Evolutionary conservation across 2,888 invertebrate genomes (phyloP).

Genomic region (Melanophora roralis): DNA sequence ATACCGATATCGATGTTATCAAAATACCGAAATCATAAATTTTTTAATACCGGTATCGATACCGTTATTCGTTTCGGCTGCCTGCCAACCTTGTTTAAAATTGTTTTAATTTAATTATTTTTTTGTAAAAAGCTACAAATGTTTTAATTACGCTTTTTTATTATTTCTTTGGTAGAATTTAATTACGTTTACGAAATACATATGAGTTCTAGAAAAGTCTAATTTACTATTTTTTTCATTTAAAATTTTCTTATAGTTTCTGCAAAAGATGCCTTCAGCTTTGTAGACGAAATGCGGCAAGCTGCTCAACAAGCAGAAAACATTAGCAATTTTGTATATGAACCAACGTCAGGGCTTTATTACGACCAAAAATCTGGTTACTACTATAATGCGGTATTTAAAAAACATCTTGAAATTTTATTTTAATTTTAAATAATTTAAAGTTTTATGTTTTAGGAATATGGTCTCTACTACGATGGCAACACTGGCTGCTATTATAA

Average conservation of each 20-base stretch:
- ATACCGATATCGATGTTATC: too few relatives aligned
- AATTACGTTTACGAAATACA: too few relatives aligned
- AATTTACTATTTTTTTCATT: too few relatives aligned
- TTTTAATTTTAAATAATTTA: neutral
- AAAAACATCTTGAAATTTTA: conserved; percentile 40
- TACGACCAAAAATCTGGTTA: conserved; percentile 93
- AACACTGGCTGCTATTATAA: conserved; percentile 89
- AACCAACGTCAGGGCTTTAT: conserved; percentile 90
- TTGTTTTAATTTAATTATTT: too few relatives aligned
- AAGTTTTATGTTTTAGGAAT: conserved; percentile 80
- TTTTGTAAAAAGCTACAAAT: too few relatives aligned
- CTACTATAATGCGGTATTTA: conserved; percentile 91
- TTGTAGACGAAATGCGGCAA: conserved; percentile 86
- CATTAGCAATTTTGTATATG: conserved; percentile 89
- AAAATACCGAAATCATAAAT: too few relatives aligned
- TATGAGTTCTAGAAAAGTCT: too few relatives aligned
- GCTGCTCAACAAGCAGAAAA: conserved; percentile 86
- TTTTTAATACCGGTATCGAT: too few relatives aligned
- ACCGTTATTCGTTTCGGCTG: too few relatives aligned
- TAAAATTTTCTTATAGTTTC: conserved; percentile 44
- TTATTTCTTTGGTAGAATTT: too few relatives aligned
- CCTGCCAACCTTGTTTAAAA: too few relatives aligned
- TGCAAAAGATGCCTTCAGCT: conserved; percentile 70
- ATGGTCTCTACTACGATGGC: conserved; percentile 92
- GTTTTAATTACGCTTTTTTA: neutral